Base-by-base conservation (phyloP, 23 tunicate genomes). In the Aplidium turbinatum region DNA sequence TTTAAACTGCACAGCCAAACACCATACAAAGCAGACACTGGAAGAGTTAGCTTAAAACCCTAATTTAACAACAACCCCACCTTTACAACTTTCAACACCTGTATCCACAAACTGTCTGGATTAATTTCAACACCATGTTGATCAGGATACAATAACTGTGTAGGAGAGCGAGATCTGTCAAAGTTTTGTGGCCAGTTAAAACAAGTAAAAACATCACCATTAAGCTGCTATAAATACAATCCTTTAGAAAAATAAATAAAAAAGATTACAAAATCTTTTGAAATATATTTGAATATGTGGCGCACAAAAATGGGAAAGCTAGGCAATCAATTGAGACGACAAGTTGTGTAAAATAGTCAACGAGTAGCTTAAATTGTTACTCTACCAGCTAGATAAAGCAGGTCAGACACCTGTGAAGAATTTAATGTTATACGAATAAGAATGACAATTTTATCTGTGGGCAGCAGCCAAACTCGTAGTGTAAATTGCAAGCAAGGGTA, bases 111-210 rank as follows among this genome's bases (percentile, higher is more conserved):
- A 2, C 4, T 30, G 20, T 87, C 95, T 26, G 99, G 95, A 38
- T 87, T 82, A 2, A 94, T 71, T 71, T 94, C 99, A 31, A 84
- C 94, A 0, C 85, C 99, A 16, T 80, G 68, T 55, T 63, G 65
- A 57, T 87, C 99, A 18, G 91, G 91, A 60, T 63, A 76, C 5
- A 72, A 31, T 9, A 82, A 55, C 24, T 81, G 39, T 20, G 83
- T 1, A 13, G 47, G 69, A 57, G 47, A 1, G 16, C n/a, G n/a
- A n/a, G n/a, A n/a, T n/a, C n/a, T n/a, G n/a, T n/a, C n/a, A n/a
- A n/a, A n/a, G n/a, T n/a, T n/a, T n/a, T n/a, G n/a, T n/a, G 38
- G 36, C 25, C 27, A 11, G 22, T 7, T 3, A 21, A 25, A 7
- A 5, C 25, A 38, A 25, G 50, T 65, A 60, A 6, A 60, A 60